Conservation (phyloP, 2,113 vertebrate genomes). For the Canis aureus region DNA sequence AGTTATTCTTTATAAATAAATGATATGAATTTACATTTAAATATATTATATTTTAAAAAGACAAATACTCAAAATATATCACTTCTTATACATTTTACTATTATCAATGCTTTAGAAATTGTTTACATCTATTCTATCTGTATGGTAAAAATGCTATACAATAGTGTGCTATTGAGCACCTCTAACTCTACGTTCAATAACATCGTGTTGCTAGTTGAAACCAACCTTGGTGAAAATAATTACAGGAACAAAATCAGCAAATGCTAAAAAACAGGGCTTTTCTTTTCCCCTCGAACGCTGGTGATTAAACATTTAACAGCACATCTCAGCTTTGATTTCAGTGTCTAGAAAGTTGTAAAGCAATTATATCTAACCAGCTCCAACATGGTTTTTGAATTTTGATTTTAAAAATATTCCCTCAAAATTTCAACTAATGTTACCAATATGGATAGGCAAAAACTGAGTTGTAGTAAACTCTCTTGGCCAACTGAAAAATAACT, state of each 20-base stretch:
- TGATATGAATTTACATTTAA: neutral
- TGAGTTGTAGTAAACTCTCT: neutral
- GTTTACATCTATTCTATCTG: neutral
- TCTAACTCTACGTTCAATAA: neutral
- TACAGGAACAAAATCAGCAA: neutral
- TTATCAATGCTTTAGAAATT: neutral
- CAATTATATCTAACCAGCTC: neutral
- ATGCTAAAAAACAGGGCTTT: neutral
- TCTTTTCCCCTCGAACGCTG: neutral
- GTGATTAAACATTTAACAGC: neutral
- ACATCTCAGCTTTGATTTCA: neutral
- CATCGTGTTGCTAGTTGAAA: neutral
- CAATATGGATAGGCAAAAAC: neutral
- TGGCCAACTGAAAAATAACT: neutral
- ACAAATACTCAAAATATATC: neutral
- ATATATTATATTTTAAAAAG: neutral
- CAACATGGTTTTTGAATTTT: neutral
- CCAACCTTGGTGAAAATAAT: neutral
- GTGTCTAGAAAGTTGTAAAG: neutral
- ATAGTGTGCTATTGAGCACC: neutral
- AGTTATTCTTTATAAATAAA: slow-evolving; percentile 30
- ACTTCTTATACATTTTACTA: neutral
- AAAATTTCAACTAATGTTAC: neutral
- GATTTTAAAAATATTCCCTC: neutral
- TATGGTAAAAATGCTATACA: neutral